Base-by-base conservation (phyloP, 1,140 invertebrate genomes). In the Lepidostoma basale region DNA sequence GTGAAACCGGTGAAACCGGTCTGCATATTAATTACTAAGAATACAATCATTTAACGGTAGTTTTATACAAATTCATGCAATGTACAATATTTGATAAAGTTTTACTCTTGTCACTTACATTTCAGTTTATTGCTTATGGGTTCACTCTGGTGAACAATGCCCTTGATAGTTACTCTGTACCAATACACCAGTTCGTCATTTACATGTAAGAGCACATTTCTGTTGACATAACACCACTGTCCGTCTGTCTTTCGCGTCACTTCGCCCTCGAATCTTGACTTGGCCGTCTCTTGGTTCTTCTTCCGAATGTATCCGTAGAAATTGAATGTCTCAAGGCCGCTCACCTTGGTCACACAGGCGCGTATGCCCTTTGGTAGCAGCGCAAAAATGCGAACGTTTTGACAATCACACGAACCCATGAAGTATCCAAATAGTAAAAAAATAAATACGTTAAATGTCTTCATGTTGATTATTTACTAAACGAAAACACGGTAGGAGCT, bases 211-310 rank as follows among this genome's bases (percentile, higher is more conserved):
- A 8, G 2, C 9, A 40, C 5, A 3, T 54, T 30, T 0, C 16
- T 42, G 10, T 70, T 64, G 3, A 52, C 25, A 26, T 60, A 70
- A 26, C 68, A 70, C 68, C 62, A 70, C 10, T 28, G 23, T 9
- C 68, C 68, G 26, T 59, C 56, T 0, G 26, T 2, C 0, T 62
- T 30, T 22, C 20, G 9, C 39, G 16, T 12, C 8, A 62, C 67
- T n/a, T 36, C 20, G 9, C 26, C 45, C 30, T 26, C 22, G 20
- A 62, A 58, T 16, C 6, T 10, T 1, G 47, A 52, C 22, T 16
- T 18, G 12, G 30, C 9, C 0, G 9, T 10, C 3, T n/a, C 23
- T n/a, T 18, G 5, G 59, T 16, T 2, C 1, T 3, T 16, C 23
- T 60, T 60, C 22, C 0, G 8, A 3, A 3, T 18, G 20, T 28